These are phyloP conservation scores for Acholoe squamosa DNA, from an alignment of 2,888 invertebrate genomes.

Conservation along the genomic window DNA sequence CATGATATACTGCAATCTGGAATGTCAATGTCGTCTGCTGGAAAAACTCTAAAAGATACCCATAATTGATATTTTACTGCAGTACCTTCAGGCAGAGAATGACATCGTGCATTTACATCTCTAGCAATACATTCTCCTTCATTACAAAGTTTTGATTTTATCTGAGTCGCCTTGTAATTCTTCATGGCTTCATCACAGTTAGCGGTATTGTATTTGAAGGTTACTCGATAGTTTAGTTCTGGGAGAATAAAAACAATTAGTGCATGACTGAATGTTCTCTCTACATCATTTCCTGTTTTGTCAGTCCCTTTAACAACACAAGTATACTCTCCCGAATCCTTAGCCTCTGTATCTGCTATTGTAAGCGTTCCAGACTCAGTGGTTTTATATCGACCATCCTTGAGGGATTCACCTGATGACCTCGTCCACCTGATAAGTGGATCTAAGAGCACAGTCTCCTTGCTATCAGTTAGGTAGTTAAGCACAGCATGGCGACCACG, in stretches of 20 bases:
- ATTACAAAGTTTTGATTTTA: slow-evolving; percentile 3
- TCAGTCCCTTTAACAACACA: neutral
- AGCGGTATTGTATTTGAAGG: neutral
- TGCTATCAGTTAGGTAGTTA: neutral
- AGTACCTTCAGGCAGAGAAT: neutral
- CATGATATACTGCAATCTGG: neutral
- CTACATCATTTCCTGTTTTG: neutral
- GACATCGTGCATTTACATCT: neutral
- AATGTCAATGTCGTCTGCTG: neutral
- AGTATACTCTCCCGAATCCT: neutral
- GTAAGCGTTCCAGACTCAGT: neutral
- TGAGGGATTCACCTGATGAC: neutral
- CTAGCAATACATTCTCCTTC: neutral
- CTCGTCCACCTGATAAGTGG: neutral
- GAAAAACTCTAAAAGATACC: neutral
- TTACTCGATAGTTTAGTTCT: neutral
- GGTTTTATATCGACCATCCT: neutral
- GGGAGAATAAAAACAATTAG: neutral
- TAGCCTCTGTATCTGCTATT: neutral
- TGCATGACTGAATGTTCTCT: neutral
- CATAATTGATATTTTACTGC: neutral
- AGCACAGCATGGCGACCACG: neutral
- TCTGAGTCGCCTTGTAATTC: neutral
- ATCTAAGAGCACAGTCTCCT: neutral
- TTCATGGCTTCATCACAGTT: neutral